Evolutionary conservation across 2,888 invertebrate species (phyloP), one percentile per base, ranked within the genome.

Genomic region (Lacanobia oleracea): DNA sequence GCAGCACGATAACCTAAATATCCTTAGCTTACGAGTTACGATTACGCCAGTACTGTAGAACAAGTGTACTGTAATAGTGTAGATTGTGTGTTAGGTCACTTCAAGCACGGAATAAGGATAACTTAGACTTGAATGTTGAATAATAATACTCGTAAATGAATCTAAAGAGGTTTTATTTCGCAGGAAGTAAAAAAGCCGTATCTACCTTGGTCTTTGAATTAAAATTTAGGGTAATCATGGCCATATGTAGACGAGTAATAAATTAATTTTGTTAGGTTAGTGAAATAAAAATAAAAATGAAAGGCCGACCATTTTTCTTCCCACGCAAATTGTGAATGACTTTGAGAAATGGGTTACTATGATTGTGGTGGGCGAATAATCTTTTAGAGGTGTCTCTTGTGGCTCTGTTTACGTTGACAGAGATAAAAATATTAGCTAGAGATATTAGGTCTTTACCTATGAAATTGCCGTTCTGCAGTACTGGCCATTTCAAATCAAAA

Each of bases 1-100:
- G 59, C 56, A 67, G 53, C 65, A 73, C 77, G 72, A 83, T 85
- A 85, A 83, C 83, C 84, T 72, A 73, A 73, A 85, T 83, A 81
- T 72, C 63, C 57, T 57, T 68, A 48, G 75, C 51, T 82, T 75
- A 57, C 67, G 61, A 75, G 8, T 40, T 72, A 70, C 68, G 76
- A 75, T 76, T 73, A 75, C 60, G 50, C 60, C 72, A 21, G 64
- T 16, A 73, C 60, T n/a, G n/a, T n/a, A n/a, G n/a, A n/a, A n/a
- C n/a, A n/a, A n/a, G n/a, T n/a, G 64, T 16, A 73, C 60, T 69
- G 63, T 72, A 72, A 67, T 48, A 71, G 16, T 72, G 64, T 66
- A 75, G 67, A 54, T 75, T 76, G 56, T 72, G 56, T 59, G 57
- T 69, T 70, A 77, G 77, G 74, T 83, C 76, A 74, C 54, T 27